Evolutionary conservation across 2,888 invertebrate genomes (phyloP).

Genomic region (Thecocarcelia acutangulata): DNA sequence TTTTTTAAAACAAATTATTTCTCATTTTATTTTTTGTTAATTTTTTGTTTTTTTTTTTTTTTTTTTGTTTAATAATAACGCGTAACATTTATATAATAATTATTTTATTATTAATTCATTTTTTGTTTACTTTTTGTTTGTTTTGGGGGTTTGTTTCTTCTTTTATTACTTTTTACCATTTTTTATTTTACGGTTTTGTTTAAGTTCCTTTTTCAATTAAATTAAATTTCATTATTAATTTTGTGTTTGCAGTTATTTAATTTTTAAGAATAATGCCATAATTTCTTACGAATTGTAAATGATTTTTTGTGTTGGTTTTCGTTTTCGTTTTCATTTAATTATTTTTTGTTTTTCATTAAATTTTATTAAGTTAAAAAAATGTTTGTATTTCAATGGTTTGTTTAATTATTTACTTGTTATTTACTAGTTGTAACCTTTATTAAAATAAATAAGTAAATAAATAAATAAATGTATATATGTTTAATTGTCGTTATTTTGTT

Average conservation of each 20-base stretch:
- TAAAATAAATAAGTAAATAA: conserved; percentile 69
- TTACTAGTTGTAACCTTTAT: conserved; percentile 44
- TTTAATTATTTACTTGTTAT: conserved; percentile 32
- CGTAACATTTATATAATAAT: conserved; percentile 84
- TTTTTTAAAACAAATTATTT: conserved; percentile 81
- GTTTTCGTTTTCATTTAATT: too few species aligned
- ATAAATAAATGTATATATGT: conserved; percentile 70
- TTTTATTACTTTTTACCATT: conserved; percentile 59
- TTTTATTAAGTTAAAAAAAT: conserved; percentile 63
- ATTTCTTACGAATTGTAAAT: conserved; percentile 71
- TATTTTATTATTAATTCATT: conserved; percentile 74
- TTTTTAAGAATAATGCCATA: conserved; percentile 78
- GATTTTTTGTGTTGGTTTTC: conserved; percentile 60
- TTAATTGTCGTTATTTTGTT: conserved; percentile 51
- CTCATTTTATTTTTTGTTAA: conserved; percentile 75
- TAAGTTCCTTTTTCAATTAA: conserved; percentile 69
- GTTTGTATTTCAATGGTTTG: conserved; percentile 61
- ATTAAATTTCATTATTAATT: conserved; percentile 69
- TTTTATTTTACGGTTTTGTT: conserved; percentile 49
- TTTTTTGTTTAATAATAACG: conserved; percentile 86
- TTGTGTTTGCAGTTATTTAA: conserved; percentile 65
- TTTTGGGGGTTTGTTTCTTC: conserved; percentile 62
- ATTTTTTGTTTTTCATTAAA: conserved; percentile 62
- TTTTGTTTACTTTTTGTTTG: conserved; percentile 59
- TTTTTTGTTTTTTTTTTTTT: conserved; percentile 82